Base-by-base conservation (phyloP, 2,888 invertebrate genomes). In the Troides aeacus region DNA sequence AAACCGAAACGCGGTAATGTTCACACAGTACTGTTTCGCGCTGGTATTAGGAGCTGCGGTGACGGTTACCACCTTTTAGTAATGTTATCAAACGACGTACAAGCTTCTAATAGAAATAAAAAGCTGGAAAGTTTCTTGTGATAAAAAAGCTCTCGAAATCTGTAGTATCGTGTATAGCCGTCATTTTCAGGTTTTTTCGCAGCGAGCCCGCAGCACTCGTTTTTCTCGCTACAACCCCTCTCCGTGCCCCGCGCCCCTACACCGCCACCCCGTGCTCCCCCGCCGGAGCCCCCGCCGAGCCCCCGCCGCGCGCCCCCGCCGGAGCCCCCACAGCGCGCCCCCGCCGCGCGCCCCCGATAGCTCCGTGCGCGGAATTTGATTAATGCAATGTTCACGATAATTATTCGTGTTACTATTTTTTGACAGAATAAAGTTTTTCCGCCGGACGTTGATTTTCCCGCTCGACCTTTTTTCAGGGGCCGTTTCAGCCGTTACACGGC, bases 371-470 rank as follows among this genome's bases (percentile, higher is more conserved):
- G 87, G 92, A 91, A 92, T 92, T 91, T 92, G 92, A 92, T 92
- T 92, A 92, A 92, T 92, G 92, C 92, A 91, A 92, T 92, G 92
- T 89, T 88, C 90, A 83, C 88, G 86, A 92, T 92, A 91, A 92
- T 92, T 92, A 92, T 91, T 92, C 91, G 85, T 86, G 90, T 89
- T 88, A 90, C 90, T 89, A 90, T 91, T 90, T 90, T 90, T 91
- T 89, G 91, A 90, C 90, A 88, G 88, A 82, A 81, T 84, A 85
- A 86, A 86, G 84, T 88, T 89, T 89, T 89, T 88, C 82, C 81
- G 80, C 76, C 79, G 75, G 76, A 75, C 80, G 81, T 79, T 76
- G 79, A 84, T 21, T 21, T 21, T 21, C 21, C 21, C 21, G 21
- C 21, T 21, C 21, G 21, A 21, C 21, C 0, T 21, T 21, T 84